Evolutionary conservation across 2,888 invertebrate species (phyloP), one percentile per base, ranked within the genome.

Genomic region (Auanema sp.): DNA sequence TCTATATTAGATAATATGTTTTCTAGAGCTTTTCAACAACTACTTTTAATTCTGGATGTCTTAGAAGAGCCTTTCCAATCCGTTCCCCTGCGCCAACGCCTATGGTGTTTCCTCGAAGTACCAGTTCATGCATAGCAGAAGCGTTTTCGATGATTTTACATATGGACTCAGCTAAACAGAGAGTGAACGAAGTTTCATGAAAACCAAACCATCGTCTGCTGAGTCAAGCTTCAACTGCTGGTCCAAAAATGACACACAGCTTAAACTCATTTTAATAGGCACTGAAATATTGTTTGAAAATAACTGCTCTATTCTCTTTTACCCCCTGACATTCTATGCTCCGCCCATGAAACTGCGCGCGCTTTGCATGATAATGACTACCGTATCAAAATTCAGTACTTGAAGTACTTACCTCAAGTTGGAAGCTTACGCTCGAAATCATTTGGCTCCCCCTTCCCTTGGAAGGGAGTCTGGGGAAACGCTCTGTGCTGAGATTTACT

Each of bases 71-170:
- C 6, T 66, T 40, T 10, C 75, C 75, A n/a, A 79, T 70, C 10
- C 69, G 60, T 52, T 69, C 50, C 10, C 76, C 69, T 0, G 78
- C 80, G 8, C 59, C 60, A 1, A 79, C 67, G 21, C 80, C 79
- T 11, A 80, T 24, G 0, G 80, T 79, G 64, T 80, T 80, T 12
- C 80, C 80, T 14, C 71, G 61, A 54, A 80, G 60, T n/a, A 78
- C 79, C 14, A 80, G 66, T 21, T 67, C 65, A 3, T 61, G 60
- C 41, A 80, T 42, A 10, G 47, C 60, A 0, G 41, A 44, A 50
- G 58, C 65, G 0, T 61, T 60, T 1, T 58, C 63, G 33, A 79
- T 77, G 25, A 62, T 49, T 10, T 47, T n/a, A 11, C 71, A 72
- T 6, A 79, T 65, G 11, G 51, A 40, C 23, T 66, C 66, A 41